These are phyloP conservation scores for Drosophila siamana DNA, from an alignment of 2,888 invertebrate species.

Conservation along the genomic window DNA sequence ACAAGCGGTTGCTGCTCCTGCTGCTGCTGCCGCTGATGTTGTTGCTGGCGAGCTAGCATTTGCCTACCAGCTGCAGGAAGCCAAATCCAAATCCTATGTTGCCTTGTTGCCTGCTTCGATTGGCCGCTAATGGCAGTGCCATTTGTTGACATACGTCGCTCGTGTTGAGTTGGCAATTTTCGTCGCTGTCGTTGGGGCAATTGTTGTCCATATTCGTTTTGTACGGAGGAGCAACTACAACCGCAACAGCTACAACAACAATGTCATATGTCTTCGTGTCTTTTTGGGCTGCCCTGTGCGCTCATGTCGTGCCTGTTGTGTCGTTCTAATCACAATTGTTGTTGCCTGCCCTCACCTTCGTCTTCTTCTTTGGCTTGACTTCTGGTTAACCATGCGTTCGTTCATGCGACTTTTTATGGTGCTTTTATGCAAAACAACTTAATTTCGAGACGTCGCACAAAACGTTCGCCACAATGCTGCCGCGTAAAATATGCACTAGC, in stretches of 20 bases:
- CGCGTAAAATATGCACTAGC: constrained; percentile 76
- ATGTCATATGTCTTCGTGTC: constrained; percentile 71
- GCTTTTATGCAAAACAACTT: constrained; percentile 83
- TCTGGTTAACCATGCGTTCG: constrained; percentile 59
- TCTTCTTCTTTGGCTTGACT: constrained; percentile 23
- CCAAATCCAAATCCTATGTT: constrained; percentile 37
- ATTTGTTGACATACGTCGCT: constrained; percentile 82
- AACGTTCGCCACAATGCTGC: constrained; percentile 58
- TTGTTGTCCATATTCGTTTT: constrained; percentile 78
- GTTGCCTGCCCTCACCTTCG: constrained; percentile 15
- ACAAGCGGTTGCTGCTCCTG: constrained; percentile 53
- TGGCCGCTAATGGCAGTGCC: constrained; percentile 75
- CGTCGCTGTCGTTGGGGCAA: constrained; percentile 56
- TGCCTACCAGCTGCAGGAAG: constrained; percentile 69
- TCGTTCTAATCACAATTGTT: constrained; percentile 78
- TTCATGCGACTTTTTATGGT: constrained; percentile 77
- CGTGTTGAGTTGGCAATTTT: constrained; percentile 80
- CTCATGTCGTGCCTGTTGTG: constrained; percentile 80
- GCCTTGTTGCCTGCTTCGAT: constrained; percentile 42
- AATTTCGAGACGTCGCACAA: constrained; percentile 56
- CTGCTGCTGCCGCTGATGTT: constrained; percentile 40
- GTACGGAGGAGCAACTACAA: constrained; percentile 24
- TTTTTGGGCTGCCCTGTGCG: constrained; percentile 52
- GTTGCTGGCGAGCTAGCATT: constrained; percentile 61
- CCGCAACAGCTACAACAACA: constrained; percentile 21